phyloP scores from a whole-genome alignment of 2,888 invertebrate genomes.

The Synanthedon andrenaeformis region DNA sequence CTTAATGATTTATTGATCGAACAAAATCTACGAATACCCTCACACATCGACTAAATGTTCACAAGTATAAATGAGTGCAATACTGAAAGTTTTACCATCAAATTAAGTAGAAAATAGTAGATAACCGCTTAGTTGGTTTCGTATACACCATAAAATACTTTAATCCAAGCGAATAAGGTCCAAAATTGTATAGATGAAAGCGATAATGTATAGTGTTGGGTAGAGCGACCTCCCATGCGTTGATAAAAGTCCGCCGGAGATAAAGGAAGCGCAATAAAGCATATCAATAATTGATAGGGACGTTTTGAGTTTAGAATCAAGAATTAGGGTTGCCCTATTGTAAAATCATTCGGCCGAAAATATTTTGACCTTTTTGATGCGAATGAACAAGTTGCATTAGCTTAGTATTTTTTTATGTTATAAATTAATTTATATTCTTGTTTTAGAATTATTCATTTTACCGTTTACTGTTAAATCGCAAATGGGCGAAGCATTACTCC shows the following conservation, averaged over 20 bases:
- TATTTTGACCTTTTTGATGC: too few species aligned
- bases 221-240: slow-evolving; percentile 36
- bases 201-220: slow-evolving; percentile 1
- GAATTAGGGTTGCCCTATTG: slow-evolving; percentile 1
- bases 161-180: slow-evolving; percentile 15
- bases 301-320: slow-evolving; percentile 11
- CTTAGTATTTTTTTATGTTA: too few species aligned
- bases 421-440: too few species aligned
- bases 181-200: slow-evolving; percentile 8
- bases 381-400: too few species aligned
- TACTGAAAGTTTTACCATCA: slow-evolving; percentile 59
- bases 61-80: slow-evolving; percentile 51
- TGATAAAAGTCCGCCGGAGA: slow-evolving; percentile 50
- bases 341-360: too few species aligned
- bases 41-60: slow-evolving; percentile 27
- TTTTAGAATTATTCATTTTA: too few species aligned
- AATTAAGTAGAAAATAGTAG: slow-evolving; percentile 52
- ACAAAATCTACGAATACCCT: slow-evolving; percentile 36
- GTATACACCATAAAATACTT: slow-evolving; percentile 4
- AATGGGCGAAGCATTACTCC: too few species aligned
- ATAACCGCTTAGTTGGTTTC: slow-evolving; percentile 10
- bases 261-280: slow-evolving; percentile 53
- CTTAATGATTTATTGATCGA: slow-evolving; percentile 28
- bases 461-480: too few species aligned
- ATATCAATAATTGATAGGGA: slow-evolving; percentile 61